A percentile compares a stretch with the other conserved stretches of the same genome.
phyloP scores from a whole-genome alignment of 2,888 invertebrate species.

The Tetranychus piercei region DNA sequence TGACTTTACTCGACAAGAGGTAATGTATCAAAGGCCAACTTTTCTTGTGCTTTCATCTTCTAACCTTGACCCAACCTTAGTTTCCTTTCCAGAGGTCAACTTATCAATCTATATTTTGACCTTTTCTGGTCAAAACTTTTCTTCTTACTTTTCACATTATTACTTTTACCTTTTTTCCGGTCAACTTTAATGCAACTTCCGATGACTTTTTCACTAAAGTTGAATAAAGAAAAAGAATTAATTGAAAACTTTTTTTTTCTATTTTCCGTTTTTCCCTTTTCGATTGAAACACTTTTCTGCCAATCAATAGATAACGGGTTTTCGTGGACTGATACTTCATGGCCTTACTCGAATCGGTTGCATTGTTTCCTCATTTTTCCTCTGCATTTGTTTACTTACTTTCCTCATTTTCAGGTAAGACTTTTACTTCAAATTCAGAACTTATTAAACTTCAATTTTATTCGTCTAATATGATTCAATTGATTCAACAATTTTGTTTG shows the following conservation, averaged over 20 bases:
- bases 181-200: too few relatives aligned
- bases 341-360: constrained; percentile 4
- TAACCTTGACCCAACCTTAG: neutral
- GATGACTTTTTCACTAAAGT: too few relatives aligned
- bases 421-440: neutral
- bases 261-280: neutral
- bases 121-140: neutral
- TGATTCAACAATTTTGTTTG: too few relatives aligned
- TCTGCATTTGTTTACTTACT: neutral
- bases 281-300: neutral
- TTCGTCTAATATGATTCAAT: too few relatives aligned
- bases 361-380: neutral
- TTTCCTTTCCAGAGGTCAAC: neutral
- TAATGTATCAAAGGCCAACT: constrained; percentile 24
- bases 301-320: neutral
- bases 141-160: neutral
- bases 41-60: neutral
- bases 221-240: too few relatives aligned
- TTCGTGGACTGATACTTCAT: neutral
- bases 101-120: neutral
- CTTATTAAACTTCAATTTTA: too few relatives aligned
- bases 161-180: neutral
- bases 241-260: neutral
- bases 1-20: constrained; percentile 47
- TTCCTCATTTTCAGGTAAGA: constrained; percentile 9